These are phyloP conservation scores for Rosalia funebris DNA, from an alignment of 2,888 invertebrate species.

Conservation along the genomic window DNA sequence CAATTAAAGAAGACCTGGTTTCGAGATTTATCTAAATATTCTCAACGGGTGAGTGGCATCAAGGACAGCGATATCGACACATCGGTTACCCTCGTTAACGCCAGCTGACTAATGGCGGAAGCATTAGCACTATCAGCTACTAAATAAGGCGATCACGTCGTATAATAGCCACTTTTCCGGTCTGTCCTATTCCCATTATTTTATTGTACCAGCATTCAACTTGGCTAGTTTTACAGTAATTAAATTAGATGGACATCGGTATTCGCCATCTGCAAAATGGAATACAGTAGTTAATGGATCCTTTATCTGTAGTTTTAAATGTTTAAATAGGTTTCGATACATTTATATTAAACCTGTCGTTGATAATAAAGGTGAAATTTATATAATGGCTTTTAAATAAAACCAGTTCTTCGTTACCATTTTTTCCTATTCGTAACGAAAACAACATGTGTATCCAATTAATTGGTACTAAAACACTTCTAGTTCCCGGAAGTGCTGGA, in stretches of 20 bases:
- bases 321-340: constrained; percentile 25
- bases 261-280: constrained; percentile 55
- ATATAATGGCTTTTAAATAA: constrained; percentile 11
- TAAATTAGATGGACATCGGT: constrained; percentile 55
- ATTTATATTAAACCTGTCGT: constrained; percentile 21
- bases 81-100: constrained; percentile 63
- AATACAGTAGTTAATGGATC: constrained; percentile 44
- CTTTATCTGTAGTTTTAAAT: constrained; percentile 38
- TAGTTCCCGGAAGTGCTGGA: constrained; percentile 15
- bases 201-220: constrained; percentile 50
- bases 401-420: constrained; percentile 4
- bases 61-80: constrained; percentile 56
- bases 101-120: constrained; percentile 65
- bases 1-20: constrained; percentile 39
- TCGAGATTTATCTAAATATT: constrained; percentile 47
- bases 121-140: constrained; percentile 62
- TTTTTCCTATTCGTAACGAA: background rate
- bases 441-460: constrained; percentile 6
- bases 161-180: constrained; percentile 62
- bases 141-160: constrained; percentile 62
- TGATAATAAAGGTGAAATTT: constrained; percentile 12
- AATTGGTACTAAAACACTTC: constrained; percentile 11
- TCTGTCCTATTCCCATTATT: constrained; percentile 55
- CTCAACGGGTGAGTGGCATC: constrained; percentile 43
- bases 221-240: constrained; percentile 52